Evolutionary conservation across 2,888 invertebrate species (phyloP).

Genomic region (Diachrysia chrysitis): DNA sequence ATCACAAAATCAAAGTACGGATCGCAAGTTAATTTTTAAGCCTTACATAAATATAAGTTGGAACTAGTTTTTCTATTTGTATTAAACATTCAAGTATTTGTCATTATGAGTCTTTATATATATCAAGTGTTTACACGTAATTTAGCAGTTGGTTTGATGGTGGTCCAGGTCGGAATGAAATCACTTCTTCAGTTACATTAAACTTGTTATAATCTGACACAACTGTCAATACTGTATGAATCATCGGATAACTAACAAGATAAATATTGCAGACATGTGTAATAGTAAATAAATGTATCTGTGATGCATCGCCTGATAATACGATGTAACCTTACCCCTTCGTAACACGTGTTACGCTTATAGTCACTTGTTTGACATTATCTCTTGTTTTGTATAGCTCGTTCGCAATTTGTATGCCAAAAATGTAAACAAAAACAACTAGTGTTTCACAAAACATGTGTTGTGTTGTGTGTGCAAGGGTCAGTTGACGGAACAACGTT

Average conservation of each 20-base stretch:
- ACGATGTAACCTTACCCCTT: not conserved
- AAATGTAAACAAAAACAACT: too few relatives aligned
- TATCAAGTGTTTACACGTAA: not conserved
- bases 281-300: slow-evolving; percentile 28
- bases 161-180: not conserved
- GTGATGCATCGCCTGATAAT: slow-evolving; percentile 36
- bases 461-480: too few relatives aligned
- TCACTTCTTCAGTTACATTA: not conserved
- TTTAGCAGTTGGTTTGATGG: not conserved
- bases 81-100: not conserved
- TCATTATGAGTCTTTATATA: not conserved
- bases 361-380: not conserved
- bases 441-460: too few relatives aligned
- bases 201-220: slow-evolving; percentile 7
- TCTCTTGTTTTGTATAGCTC: not conserved
- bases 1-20: too few relatives aligned
- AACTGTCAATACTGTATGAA: slow-evolving; percentile 31
- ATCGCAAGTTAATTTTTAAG: too few relatives aligned
- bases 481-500: too few relatives aligned
- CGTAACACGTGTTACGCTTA: not conserved
- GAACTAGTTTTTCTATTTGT: too few relatives aligned
- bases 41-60: too few relatives aligned
- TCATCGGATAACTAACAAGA: slow-evolving; percentile 31
- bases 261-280: slow-evolving; percentile 27
- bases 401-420: too few relatives aligned